Base-by-base conservation (phyloP, 2,888 invertebrate genomes). In the Myopa tessellatipennis region DNA sequence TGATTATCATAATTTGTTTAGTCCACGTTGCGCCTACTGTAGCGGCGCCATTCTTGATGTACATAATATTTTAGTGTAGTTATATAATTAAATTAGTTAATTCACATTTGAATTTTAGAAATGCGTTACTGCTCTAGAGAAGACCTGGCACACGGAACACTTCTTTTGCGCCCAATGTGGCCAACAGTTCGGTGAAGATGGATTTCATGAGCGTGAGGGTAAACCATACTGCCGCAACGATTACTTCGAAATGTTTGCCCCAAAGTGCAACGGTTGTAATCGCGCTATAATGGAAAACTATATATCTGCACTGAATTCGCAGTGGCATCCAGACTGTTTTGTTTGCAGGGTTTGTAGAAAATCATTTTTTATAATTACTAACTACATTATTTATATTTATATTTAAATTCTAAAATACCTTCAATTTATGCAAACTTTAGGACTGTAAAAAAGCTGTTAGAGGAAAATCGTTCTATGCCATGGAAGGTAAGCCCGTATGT, bases 251-350 rank as follows among this genome's bases (percentile, higher is more conserved):
- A 95, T 97, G 95, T 99, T 98, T 90, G 99, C 98, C 8, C 98
- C 98, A 4, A 98, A 98, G 88, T 99, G 99, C 90, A 97, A 97
- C 74, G 98, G 98, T 63, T 99, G 99, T 91, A 94, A 92, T 86
- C 94, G 96, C 75, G 96, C 98, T 82, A 99, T 99, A 86, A 97
- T 97, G 94, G 97, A 98, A 90, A 98, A 98, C 90, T 99, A 98
- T 90, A 98, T 99, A 89, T 98, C 98, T 50, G 99, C 98, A 74
- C 92, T 99, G 83, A 97, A 97, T 90, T 95, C 96, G 82, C 98
- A 99, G 90, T 99, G 99, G 98, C 99, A 99, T 90, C 95, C 98
- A 12, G 96, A 98, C 88, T 99, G 99, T 90, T 99, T 99, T 91
- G 97, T 98, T 82, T 99, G 99, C 93, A 94, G 97, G 95, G 98